Conservation (phyloP, 1,140 invertebrate species). For the Drosophila melanica region DNA sequence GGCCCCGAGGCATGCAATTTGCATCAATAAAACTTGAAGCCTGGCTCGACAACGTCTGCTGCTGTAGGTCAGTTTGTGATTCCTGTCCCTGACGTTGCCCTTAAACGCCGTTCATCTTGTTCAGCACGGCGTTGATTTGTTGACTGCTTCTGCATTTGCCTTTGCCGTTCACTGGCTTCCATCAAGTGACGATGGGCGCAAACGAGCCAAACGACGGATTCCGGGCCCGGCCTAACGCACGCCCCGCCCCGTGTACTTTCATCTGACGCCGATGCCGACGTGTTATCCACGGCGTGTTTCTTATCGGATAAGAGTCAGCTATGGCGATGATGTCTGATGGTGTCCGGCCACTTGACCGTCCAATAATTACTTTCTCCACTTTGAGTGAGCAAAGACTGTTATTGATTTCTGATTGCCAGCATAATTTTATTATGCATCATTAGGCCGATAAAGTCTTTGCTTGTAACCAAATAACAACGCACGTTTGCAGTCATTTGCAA, state of each 20-base stretch:
- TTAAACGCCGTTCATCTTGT: slow-evolving; percentile 55
- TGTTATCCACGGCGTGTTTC: slow-evolving; percentile 42
- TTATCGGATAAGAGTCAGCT: slow-evolving; percentile 62
- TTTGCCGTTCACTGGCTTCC: slow-evolving; percentile 43
- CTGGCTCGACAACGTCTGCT: slow-evolving; percentile 38
- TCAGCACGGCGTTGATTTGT: slow-evolving; percentile 72
- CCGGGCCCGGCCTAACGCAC: slow-evolving; percentile 49
- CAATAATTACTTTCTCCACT: slow-evolving; percentile 75
- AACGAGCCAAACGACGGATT: slow-evolving; percentile 59
- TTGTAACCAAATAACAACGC: slow-evolving; percentile 32
- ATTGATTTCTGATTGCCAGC: slow-evolving; percentile 76
- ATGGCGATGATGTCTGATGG: slow-evolving; percentile 42
- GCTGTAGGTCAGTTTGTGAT: slow-evolving; percentile 77
- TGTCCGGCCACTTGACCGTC: slow-evolving; percentile 60
- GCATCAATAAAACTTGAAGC: slow-evolving; percentile 73
- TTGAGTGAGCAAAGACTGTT: slow-evolving; percentile 57
- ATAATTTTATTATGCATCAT: slow-evolving; percentile 80
- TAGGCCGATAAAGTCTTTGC: slow-evolving; percentile 60
- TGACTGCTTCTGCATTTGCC: slow-evolving; percentile 76
- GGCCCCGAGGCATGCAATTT: slow-evolving; percentile 74
- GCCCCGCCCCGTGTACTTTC: slow-evolving; percentile 65
- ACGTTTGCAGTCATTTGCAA: slow-evolving; percentile 61
- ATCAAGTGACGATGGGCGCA: slow-evolving; percentile 77
- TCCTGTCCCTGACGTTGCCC: slow-evolving; percentile 27
- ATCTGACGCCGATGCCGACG: slow-evolving; percentile 42